Conservation (phyloP, 2,797 vertebrate species). For the Florisuga fusca region DNA sequence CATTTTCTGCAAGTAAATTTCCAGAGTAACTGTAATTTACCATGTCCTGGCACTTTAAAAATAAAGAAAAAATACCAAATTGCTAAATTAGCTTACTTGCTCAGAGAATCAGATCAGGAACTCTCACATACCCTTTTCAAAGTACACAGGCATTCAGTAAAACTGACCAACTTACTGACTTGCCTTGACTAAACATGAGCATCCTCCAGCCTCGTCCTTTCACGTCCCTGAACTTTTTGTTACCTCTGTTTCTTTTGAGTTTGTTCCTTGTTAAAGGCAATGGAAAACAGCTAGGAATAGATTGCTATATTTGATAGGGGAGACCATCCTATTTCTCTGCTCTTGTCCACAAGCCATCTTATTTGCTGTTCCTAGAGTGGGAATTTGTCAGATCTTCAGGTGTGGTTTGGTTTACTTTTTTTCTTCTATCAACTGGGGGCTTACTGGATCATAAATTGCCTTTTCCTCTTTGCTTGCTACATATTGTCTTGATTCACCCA, state of each 20-base stretch:
- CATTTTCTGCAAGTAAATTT: not conserved
- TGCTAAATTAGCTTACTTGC: not conserved
- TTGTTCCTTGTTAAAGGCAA: not conserved
- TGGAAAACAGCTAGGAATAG: not conserved
- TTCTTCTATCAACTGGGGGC: not conserved
- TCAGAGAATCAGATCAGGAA: not conserved
- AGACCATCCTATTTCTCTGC: not conserved
- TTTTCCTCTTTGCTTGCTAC: not conserved
- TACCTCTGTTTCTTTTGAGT: not conserved
- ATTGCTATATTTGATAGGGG: not conserved
- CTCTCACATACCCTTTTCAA: rapidly evolving
- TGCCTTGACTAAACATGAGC: not conserved
- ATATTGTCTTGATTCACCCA: not conserved
- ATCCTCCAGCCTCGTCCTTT: not conserved
- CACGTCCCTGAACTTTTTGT: not conserved
- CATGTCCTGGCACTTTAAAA: not conserved
- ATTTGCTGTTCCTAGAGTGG: not conserved
- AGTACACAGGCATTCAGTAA: rapidly evolving
- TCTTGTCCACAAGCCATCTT: not conserved
- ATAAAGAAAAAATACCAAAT: rapidly evolving
- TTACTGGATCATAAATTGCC: not conserved
- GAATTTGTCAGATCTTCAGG: not conserved
- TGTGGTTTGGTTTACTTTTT: not conserved
- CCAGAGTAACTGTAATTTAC: not conserved
- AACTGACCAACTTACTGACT: too few relatives aligned